A percentile compares a stretch with the other conserved stretches of the same genome.
Conservation (phyloP, 2,113 vertebrate genomes). For the Theristicus caerulescens region DNA sequence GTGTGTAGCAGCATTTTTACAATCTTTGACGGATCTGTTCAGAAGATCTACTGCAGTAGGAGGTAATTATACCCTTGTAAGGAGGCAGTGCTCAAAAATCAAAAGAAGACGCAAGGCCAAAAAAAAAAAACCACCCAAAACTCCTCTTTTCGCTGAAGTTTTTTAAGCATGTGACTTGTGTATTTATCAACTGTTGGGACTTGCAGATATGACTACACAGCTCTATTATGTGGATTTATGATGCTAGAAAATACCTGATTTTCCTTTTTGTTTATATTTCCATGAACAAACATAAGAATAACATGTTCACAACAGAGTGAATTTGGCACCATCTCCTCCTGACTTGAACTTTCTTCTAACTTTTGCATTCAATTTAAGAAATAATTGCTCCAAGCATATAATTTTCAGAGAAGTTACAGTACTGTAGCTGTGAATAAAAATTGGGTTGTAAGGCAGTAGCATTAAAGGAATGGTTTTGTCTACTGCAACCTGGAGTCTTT, state of each 20-base stretch:
- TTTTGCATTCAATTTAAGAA: background rate
- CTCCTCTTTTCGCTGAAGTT: background rate
- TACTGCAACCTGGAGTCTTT: background rate
- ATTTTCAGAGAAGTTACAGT: background rate
- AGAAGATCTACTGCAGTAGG: background rate
- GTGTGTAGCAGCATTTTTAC: background rate
- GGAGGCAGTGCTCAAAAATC: background rate
- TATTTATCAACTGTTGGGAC: background rate
- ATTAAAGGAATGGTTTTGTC: background rate
- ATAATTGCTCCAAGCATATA: background rate
- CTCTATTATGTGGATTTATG: background rate
- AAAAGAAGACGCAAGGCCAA: background rate
- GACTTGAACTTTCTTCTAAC: background rate
- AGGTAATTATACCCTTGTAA: background rate
- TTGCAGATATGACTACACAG: background rate
- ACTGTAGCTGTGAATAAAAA: background rate
- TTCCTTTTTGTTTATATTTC: background rate
- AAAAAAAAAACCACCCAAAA: background rate
- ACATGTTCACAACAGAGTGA: accelerated
- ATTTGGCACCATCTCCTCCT: background rate
- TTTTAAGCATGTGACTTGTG: background rate
- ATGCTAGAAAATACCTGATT: background rate
- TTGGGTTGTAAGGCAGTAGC: background rate
- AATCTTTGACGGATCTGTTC: background rate
- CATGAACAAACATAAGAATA: background rate